Conservation (phyloP, 2,113 vertebrate species). For the Ancistrus triradiatus region DNA sequence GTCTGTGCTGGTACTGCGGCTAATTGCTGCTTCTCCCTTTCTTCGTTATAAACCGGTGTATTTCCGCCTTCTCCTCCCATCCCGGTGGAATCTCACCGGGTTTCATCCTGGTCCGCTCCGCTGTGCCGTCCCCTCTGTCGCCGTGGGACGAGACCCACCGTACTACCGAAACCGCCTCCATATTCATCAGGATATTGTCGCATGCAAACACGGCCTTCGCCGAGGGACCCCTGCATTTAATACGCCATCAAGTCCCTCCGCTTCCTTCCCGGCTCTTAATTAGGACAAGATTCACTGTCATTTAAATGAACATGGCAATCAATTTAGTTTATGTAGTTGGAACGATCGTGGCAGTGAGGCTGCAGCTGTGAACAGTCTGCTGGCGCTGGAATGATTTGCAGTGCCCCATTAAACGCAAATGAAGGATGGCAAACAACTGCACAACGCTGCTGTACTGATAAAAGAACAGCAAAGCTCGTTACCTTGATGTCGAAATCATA, state of each 20-base stretch:
- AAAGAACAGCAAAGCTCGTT: too few relatives aligned
- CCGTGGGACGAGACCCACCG: conserved; percentile 32
- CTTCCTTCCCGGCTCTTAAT: conserved; percentile 60
- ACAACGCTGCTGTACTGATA: too few relatives aligned
- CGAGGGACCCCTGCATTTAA: conserved; percentile 62
- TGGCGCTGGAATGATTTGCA: conserved; percentile 63
- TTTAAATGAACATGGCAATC: conserved; percentile 72
- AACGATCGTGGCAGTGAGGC: conserved; percentile 66
- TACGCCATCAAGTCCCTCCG: conserved; percentile 51
- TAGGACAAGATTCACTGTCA: conserved; percentile 66
- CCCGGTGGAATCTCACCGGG: background rate
- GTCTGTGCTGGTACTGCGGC: conserved; percentile 35
- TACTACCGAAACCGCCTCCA: conserved; percentile 42
- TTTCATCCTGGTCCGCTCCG: conserved; percentile 10
- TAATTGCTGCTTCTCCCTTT: too few relatives aligned
- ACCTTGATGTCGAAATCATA: too few relatives aligned
- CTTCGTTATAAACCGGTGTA: conserved; percentile 24
- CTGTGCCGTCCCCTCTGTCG: too few relatives aligned
- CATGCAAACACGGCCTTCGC: conserved; percentile 59
- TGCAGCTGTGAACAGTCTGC: conserved; percentile 67
- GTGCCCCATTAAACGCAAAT: conserved; percentile 25
- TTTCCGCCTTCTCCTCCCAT: conserved; percentile 8
- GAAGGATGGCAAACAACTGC: too few relatives aligned
- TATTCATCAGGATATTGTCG: conserved; percentile 71
- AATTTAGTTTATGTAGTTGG: conserved; percentile 66